A percentile compares a stretch with the other conserved stretches of the same genome.
phyloP scores from a whole-genome alignment of 2,113 vertebrate species.

The Ivindomyrus marchei region DNA sequence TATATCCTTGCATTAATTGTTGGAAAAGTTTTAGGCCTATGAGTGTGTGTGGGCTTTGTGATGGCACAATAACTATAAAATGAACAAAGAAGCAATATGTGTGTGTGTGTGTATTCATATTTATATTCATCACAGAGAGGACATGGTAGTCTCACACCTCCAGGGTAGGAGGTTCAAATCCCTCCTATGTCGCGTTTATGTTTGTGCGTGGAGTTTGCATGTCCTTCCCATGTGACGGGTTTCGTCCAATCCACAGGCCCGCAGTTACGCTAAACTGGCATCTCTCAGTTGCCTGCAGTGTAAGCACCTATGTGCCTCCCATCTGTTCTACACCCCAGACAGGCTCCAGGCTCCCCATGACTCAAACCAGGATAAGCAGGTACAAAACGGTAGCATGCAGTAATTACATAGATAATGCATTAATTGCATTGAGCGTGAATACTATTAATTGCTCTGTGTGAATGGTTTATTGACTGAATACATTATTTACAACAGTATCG shows the following conservation, averaged over 20 bases:
- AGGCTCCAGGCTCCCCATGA: not conserved
- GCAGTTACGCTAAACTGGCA: not conserved
- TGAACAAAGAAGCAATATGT: not conserved
- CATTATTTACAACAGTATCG: not conserved
- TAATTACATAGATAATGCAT: not conserved
- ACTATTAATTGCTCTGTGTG: not conserved
- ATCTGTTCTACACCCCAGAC: not conserved
- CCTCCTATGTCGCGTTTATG: too few species aligned
- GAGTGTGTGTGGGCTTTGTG: not conserved
- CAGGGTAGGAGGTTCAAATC: not conserved
- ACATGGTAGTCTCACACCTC: not conserved
- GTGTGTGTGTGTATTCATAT: too few species aligned
- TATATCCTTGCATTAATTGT: not conserved
- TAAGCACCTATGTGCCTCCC: not conserved
- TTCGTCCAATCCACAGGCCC: not conserved
- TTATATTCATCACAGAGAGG: not conserved
- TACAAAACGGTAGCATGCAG: not conserved
- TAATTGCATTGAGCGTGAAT: not conserved
- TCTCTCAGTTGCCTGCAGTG: not conserved
- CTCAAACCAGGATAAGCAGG: not conserved
- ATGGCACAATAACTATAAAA: not conserved
- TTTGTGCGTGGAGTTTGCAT: not conserved
- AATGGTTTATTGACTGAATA: not conserved
- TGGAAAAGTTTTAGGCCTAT: not conserved
- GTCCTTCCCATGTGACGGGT: not conserved